Percentiles rank a stretch among this genome's conserved stretches.
Evolutionary conservation across 92 coral and sea anemone species (phyloP).

Genomic region (Zoanthus solanderi): DNA sequence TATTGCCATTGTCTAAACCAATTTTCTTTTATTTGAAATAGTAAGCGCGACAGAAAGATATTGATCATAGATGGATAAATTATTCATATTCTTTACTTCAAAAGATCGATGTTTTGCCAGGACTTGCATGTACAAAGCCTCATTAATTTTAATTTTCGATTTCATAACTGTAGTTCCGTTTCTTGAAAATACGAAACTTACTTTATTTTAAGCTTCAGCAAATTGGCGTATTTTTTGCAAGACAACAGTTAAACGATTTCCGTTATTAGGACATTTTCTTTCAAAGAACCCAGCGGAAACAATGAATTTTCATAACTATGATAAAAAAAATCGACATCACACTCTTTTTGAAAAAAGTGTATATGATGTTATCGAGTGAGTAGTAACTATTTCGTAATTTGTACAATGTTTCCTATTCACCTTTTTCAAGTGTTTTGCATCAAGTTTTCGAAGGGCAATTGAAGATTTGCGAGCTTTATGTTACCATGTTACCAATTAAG

Average conservation of each 20-base stretch:
- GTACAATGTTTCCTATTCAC: background rate
- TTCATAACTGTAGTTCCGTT: background rate
- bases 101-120: background rate
- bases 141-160: background rate
- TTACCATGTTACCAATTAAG: background rate
- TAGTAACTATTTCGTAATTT: background rate
- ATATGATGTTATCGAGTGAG: background rate
- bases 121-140: background rate
- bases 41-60: background rate
- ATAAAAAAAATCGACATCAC: no score
- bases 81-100: background rate
- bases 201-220: background rate
- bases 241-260: background rate
- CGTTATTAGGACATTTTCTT: background rate
- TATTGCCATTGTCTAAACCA: background rate
- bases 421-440: background rate
- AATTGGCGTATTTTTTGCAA: background rate
- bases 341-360: background rate
- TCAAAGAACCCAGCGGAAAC: no score
- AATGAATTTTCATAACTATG: no score
- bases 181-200: background rate
- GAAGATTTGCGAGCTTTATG: background rate
- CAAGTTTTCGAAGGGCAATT: background rate
- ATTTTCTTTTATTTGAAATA: background rate
- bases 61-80: background rate